Evolutionary conservation across 1,140 invertebrate genomes (phyloP).

Genomic region (Saccostrea cuccullata): DNA sequence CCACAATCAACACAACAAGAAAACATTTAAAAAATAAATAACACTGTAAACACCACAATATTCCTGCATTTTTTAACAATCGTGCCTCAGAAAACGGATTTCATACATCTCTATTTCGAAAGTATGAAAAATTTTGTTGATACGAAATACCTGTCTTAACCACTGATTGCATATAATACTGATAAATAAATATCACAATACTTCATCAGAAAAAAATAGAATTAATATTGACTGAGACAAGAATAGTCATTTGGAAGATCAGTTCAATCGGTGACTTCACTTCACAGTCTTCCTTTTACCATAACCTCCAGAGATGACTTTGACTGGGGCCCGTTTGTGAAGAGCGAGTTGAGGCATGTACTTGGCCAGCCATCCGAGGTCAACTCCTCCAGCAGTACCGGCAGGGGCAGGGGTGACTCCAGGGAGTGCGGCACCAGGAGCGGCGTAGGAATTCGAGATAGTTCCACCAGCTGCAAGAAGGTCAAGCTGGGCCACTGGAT

Average conservation of each 20-base stretch:
- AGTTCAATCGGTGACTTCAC: not conserved
- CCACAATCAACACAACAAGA: slow-evolving; percentile 4
- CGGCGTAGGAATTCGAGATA: not conserved
- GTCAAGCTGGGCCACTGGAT: slow-evolving; percentile 16
- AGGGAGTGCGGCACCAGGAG: not conserved
- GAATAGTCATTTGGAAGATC: not conserved
- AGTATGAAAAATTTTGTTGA: slow-evolving; percentile 26
- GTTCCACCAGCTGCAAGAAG: not conserved
- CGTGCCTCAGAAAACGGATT: slow-evolving; percentile 23
- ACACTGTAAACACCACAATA: slow-evolving; percentile 15
- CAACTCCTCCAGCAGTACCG: not conserved
- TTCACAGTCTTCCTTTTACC: not conserved
- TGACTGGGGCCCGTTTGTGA: not conserved
- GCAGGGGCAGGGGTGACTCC: not conserved
- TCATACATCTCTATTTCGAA: slow-evolving; percentile 28
- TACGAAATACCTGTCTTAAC: not conserved
- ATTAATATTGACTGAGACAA: slow-evolving; percentile 12
- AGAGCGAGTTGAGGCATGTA: slow-evolving; percentile 22
- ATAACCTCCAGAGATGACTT: slow-evolving; percentile 17
- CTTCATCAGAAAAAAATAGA: not conserved
- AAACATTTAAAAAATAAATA: slow-evolving; percentile 25
- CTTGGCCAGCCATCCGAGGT: not conserved
- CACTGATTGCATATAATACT: slow-evolving; percentile 2
- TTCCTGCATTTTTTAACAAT: slow-evolving; percentile 6
- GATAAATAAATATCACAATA: slow-evolving; percentile 9